Conservation (phyloP, 2,888 invertebrate genomes). For the Xanthia icteritia region DNA sequence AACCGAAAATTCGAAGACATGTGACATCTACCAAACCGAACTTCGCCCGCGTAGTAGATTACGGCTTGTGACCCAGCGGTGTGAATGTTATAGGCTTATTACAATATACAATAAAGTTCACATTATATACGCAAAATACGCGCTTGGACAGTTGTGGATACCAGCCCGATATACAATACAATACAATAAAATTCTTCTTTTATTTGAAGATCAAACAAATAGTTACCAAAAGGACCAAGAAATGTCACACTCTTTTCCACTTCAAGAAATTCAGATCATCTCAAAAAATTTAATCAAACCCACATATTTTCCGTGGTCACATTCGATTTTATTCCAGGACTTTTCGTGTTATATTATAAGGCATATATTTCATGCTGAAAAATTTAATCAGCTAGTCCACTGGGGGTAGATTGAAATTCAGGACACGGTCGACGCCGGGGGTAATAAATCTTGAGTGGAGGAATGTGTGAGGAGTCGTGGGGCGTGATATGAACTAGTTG, state of each 20-base stretch:
- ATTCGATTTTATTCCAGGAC: slow-evolving; percentile 56
- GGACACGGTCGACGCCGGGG: slow-evolving; percentile 67
- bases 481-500: slow-evolving; percentile 64
- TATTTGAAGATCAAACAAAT: background rate
- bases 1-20: too few relatives aligned
- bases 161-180: background rate
- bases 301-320: slow-evolving; percentile 43
- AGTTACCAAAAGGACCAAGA: background rate
- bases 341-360: slow-evolving; percentile 57
- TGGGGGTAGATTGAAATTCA: slow-evolving; percentile 76
- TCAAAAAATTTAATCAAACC: slow-evolving; percentile 43
- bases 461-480: slow-evolving; percentile 63
- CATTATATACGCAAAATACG: background rate
- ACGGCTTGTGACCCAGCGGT: too few relatives aligned
- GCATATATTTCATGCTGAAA: slow-evolving; percentile 73
- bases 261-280: background rate
- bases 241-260: background rate
- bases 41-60: too few relatives aligned
- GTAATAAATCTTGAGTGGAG: slow-evolving; percentile 64
- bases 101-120: background rate
- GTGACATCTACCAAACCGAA: too few relatives aligned
- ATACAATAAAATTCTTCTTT: too few relatives aligned
- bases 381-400: slow-evolving; percentile 75
- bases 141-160: background rate
- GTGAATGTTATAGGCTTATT: too few relatives aligned